Evolutionary conservation across 1,140 invertebrate species (phyloP).

Genomic region (Procambarus virginalis): DNA sequence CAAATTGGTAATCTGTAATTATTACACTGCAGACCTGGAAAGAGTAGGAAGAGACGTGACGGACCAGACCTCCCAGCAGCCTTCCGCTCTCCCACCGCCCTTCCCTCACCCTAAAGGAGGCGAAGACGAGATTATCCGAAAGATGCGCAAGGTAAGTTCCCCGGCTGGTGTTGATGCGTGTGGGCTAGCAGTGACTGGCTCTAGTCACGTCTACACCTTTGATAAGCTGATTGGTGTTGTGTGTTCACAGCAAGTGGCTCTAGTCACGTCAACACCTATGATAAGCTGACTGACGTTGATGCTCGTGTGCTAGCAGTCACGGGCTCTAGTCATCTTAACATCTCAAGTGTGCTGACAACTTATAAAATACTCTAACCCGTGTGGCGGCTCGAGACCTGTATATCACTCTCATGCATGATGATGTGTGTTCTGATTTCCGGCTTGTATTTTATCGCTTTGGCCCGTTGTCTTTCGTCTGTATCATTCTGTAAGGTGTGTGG

Average conservation of each 20-base stretch:
- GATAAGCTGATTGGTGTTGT: too few relatives aligned
- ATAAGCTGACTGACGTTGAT: too few relatives aligned
- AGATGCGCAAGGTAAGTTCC: slow-evolving; percentile 55
- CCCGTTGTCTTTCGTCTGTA: background rate
- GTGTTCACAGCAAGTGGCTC: too few relatives aligned
- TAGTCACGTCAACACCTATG: too few relatives aligned
- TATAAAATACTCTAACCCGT: background rate
- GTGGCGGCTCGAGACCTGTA: background rate
- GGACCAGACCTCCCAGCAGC: slow-evolving; percentile 10
- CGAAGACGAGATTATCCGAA: slow-evolving; percentile 41
- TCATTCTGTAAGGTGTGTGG: background rate
- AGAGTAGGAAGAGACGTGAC: slow-evolving; percentile 29
- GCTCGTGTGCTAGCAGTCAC: too few relatives aligned
- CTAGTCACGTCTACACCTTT: too few relatives aligned
- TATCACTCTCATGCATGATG: background rate
- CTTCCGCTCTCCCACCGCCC: slow-evolving; percentile 43
- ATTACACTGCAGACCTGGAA: background rate
- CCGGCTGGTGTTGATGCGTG: background rate
- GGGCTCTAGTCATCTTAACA: too few relatives aligned
- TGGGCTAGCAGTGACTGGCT: background rate
- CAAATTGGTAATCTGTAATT: background rate
- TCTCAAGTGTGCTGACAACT: background rate
- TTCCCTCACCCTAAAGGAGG: slow-evolving; percentile 46
- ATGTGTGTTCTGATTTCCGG: background rate
- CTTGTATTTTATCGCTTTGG: background rate